Percentiles rank a stretch among this genome's conserved stretches.
Conservation (phyloP, 2,888 invertebrate species). For the Lissocephala sabroskyi region DNA sequence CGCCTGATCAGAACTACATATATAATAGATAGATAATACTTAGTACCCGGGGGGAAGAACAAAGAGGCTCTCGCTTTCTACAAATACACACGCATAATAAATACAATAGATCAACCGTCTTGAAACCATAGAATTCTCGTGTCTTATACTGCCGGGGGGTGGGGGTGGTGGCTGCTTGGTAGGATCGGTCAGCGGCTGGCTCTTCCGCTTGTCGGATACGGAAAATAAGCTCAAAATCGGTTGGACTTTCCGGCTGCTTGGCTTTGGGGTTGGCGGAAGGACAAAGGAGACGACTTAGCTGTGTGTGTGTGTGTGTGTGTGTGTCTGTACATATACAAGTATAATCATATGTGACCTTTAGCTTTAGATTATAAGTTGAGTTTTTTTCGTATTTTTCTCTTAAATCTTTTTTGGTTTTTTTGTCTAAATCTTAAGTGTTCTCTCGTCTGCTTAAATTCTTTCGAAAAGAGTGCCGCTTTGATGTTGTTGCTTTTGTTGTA, state of each 20-base stretch:
- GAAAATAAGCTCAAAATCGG: conserved; percentile 32
- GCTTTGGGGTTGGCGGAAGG: too few relatives aligned
- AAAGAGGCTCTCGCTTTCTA: not conserved
- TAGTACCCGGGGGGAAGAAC: too few relatives aligned
- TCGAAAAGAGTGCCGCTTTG: not conserved
- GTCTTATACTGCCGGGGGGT: too few relatives aligned
- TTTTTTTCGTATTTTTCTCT: conserved; percentile 2
- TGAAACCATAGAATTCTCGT: conserved; percentile 55
- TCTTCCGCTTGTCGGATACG: too few relatives aligned
- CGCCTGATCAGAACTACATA: not conserved
- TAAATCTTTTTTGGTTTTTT: conserved; percentile 3
- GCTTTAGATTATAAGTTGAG: not conserved
- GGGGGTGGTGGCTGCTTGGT: conserved; percentile 12
- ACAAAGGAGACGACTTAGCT: too few relatives aligned
- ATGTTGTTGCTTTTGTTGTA: conserved; percentile 14
- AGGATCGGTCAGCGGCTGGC: too few relatives aligned
- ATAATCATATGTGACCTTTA: too few relatives aligned
- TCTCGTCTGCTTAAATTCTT: conserved; percentile 27
- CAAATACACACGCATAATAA: conserved; percentile 15
- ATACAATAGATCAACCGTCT: conserved; percentile 46
- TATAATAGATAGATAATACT: too few relatives aligned
- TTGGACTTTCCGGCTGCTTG: too few relatives aligned
- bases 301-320: not conserved
- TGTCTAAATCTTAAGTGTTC: conserved; percentile 26
- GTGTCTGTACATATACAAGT: not conserved